Evolutionary conservation across 2,113 vertebrate species (phyloP), one percentile per base, ranked within the genome.

Genomic region (Candoia aspera): DNA sequence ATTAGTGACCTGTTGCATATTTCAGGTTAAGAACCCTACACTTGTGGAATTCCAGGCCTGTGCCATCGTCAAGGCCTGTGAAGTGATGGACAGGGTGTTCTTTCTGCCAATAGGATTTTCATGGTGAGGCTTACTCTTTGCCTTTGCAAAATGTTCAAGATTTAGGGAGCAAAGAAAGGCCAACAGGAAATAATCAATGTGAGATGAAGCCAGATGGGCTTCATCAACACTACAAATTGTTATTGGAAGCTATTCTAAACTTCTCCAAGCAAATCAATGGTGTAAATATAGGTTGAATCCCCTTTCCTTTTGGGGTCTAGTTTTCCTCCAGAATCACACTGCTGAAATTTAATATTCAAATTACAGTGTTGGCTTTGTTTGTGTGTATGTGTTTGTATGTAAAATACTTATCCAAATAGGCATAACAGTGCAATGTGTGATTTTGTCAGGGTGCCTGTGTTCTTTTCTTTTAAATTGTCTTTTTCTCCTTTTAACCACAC

Each of bases 11-110:
- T 92, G 53, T 37, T 33, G 87, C 94, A 96, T 93, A 2, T 29
- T 93, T 94, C 68, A 93, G 94, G 95, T 94, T 96, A 95, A 95
- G 94, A 97, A 90, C 24, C 93, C 90, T 4, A 24, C 90, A 93
- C 89, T 94, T 97, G 94, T 95, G 95, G 96, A 98, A 97, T 97
- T 96, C 97, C 94, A 93, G 94, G 92, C 94, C 94, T 94, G 93
- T 13, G 64, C 89, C 92, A 96, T 92, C 94, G 92, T 96, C 92
- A 95, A 90, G 90, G 90, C 91, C 89, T 90, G 90, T 95, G 91
- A 91, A 94, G 91, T 97, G 96, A 96, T 93, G 94, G 94, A 94
- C 86, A 93, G 60, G 90, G 53, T 58, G 90, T 86, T 93, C 17
- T 84, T 93, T 46, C 49, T 88, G 17, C 46, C 59, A 73, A 33